phyloP scores from a whole-genome alignment of 2,888 invertebrate species.

The Andrena bicolor region DNA sequence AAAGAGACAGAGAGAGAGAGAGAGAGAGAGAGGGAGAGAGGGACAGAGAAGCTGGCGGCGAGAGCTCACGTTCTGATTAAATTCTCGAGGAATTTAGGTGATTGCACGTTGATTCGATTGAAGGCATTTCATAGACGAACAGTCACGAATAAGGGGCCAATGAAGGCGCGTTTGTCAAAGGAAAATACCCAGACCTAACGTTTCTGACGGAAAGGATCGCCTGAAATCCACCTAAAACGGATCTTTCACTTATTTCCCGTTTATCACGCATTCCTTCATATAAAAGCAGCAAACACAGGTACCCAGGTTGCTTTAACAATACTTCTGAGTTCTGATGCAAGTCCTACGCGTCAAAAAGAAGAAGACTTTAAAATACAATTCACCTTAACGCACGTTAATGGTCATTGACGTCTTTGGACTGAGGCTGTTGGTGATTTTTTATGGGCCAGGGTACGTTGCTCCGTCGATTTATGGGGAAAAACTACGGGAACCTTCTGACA shows the following conservation, averaged over 20 bases:
- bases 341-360: no score
- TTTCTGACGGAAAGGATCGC: slow-evolving; percentile 49
- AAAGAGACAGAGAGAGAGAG: slow-evolving; percentile 10
- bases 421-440: no score
- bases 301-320: no score
- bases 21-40: slow-evolving; percentile 28
- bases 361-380: no score
- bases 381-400: no score
- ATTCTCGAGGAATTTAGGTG: slow-evolving; percentile 80
- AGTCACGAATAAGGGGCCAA: slow-evolving; percentile 78
- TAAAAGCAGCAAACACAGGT: no score
- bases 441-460: no score
- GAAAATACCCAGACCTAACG: slow-evolving; percentile 71
- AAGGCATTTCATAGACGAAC: slow-evolving; percentile 80
- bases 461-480: no score
- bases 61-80: slow-evolving; percentile 80
- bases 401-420: no score
- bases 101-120: slow-evolving; percentile 80
- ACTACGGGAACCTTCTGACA: no score
- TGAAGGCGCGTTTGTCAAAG: slow-evolving; percentile 75
- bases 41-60: slow-evolving; percentile 50
- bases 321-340: no score
- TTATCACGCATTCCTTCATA: neutral
- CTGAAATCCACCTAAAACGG: slow-evolving; percentile 50
- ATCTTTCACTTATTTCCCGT: slow-evolving; percentile 33